Evolutionary conservation across 2,113 vertebrate genomes (phyloP).

Genomic region (Hystrix cristata): DNA sequence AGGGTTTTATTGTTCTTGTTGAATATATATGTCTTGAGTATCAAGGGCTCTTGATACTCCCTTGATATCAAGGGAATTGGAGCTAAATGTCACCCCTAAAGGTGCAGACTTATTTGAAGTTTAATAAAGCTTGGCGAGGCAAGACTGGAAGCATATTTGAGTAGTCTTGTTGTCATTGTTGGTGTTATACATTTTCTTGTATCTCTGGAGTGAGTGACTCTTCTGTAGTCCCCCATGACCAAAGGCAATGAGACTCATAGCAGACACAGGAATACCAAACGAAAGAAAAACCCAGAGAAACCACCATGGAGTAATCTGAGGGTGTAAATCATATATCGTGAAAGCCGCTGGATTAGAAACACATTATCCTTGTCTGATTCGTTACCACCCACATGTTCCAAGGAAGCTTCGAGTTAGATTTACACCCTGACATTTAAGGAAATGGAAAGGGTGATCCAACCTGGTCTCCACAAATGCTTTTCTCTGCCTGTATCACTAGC

Average conservation of each 20-base stretch:
- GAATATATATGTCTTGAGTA: constrained; percentile 45
- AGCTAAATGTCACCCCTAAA: not conserved
- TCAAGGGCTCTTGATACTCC: not conserved
- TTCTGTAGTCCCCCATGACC: constrained; percentile 61
- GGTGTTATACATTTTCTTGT: constrained; percentile 5
- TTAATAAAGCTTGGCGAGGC: constrained; percentile 67
- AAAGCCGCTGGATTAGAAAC: constrained; percentile 59
- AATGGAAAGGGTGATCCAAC: constrained; percentile 62
- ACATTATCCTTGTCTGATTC: constrained; percentile 59
- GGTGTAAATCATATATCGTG: constrained; percentile 53
- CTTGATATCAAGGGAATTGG: not conserved
- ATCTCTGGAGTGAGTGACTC: constrained; percentile 74
- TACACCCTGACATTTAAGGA: constrained; percentile 21
- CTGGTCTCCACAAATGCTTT: not conserved
- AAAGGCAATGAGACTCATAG: constrained; percentile 37
- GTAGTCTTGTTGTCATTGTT: constrained; percentile 33
- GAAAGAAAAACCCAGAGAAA: constrained; percentile 67
- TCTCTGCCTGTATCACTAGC: not conserved
- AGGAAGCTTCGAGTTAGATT: constrained; percentile 64
- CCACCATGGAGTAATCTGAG: constrained; percentile 1
- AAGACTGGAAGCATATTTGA: constrained; percentile 45
- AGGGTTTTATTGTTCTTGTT: not conserved
- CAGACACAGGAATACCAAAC: constrained; percentile 28
- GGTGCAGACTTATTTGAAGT: constrained; percentile 37
- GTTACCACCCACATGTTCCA: constrained; percentile 12